Evolutionary conservation across 2,888 invertebrate species (phyloP).

Genomic region (Oscheius sp.): DNA sequence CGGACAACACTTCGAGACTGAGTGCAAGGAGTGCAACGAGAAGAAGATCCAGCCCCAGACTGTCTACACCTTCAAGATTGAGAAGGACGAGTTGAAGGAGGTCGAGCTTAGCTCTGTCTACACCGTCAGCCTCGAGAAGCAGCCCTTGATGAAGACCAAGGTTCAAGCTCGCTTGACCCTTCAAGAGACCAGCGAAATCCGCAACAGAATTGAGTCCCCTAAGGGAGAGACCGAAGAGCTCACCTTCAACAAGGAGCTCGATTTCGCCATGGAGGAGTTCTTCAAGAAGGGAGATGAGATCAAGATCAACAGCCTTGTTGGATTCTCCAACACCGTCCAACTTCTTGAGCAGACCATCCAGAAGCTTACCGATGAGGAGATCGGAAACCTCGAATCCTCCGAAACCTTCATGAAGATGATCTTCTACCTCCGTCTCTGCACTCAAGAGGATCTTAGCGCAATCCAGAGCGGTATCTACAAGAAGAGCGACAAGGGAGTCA

Average conservation of each 20-base stretch:
- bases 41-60: slow-evolving; percentile 41
- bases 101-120: slow-evolving; percentile 48
- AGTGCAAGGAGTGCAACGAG: slow-evolving; percentile 45
- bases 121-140: slow-evolving; percentile 40
- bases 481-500: slow-evolving; percentile 38
- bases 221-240: slow-evolving; percentile 43
- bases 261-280: slow-evolving; percentile 50
- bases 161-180: slow-evolving; percentile 40
- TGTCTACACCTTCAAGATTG: slow-evolving; percentile 44
- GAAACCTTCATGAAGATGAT: slow-evolving; percentile 43
- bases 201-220: slow-evolving; percentile 38
- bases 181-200: slow-evolving; percentile 37
- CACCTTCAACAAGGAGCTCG: slow-evolving; percentile 49
- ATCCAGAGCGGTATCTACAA: slow-evolving; percentile 46
- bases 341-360: slow-evolving; percentile 38
- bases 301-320: slow-evolving; percentile 40
- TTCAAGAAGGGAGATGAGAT: slow-evolving; percentile 54
- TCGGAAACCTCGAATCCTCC: slow-evolving; percentile 35
- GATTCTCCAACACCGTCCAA: slow-evolving; percentile 47
- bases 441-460: slow-evolving; percentile 49
- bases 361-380: slow-evolving; percentile 42
- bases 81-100: slow-evolving; percentile 43
- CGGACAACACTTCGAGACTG: slow-evolving; percentile 39
- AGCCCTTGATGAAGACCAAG: slow-evolving; percentile 45
- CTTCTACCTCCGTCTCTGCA: slow-evolving; percentile 54